phyloP scores from a whole-genome alignment of 2,888 invertebrate species.

The Nephrotoma flavescens region DNA sequence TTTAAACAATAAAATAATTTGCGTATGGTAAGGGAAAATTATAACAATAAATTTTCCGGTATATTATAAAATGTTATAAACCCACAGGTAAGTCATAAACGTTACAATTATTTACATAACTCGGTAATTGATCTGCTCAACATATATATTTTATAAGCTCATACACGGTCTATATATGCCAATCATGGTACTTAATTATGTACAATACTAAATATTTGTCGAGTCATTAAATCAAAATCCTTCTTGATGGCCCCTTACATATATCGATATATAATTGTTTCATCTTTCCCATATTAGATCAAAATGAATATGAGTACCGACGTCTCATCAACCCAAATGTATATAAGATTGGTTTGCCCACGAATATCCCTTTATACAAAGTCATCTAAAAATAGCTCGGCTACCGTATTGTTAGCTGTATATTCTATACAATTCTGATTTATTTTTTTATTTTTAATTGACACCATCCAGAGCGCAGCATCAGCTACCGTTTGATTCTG shows the following conservation, averaged over 20 bases:
- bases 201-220: not conserved
- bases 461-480: not conserved
- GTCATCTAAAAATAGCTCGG: not conserved
- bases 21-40: not conserved
- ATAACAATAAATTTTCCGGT: not conserved
- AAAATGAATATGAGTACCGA: not conserved
- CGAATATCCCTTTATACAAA: not conserved
- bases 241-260: not conserved
- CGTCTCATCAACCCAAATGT: not conserved
- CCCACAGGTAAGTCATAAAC: not conserved
- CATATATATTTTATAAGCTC: not conserved
- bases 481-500: not conserved
- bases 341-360: not conserved
- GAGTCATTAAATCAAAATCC: not conserved
- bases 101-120: not conserved
- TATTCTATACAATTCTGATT: not conserved
- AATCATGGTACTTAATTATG: not conserved
- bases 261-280: not conserved
- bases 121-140: not conserved
- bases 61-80: not conserved
- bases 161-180: not conserved
- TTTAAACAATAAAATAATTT: not conserved
- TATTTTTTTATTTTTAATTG: not conserved
- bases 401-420: not conserved
- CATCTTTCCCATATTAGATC: not conserved